phyloP scores from a whole-genome alignment of 2,888 invertebrate genomes.

The Acronicta leporina region DNA sequence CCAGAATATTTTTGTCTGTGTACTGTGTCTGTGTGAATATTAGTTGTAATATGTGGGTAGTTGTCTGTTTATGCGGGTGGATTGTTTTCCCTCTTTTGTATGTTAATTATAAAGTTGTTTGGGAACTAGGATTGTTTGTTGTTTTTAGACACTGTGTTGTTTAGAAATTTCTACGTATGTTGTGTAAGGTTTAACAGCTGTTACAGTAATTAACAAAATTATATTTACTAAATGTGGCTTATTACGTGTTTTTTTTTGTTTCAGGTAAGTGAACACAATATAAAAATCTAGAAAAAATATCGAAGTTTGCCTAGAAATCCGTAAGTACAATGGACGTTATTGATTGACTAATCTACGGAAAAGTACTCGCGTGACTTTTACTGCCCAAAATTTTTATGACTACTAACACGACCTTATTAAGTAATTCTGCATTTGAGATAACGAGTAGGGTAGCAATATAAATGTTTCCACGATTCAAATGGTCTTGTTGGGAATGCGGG shows the following conservation, averaged over 20 bases:
- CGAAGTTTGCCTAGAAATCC: neutral
- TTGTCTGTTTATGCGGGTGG: constrained; percentile 38
- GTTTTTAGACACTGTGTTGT: constrained; percentile 9
- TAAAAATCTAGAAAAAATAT: neutral
- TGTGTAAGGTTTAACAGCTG: neutral
- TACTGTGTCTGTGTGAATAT: constrained; percentile 44
- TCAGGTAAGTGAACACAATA: constrained; percentile 40
- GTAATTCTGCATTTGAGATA: constrained; percentile 9
- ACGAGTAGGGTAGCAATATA: neutral
- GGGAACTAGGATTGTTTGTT: constrained; percentile 33
- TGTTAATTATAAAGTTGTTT: constrained; percentile 47
- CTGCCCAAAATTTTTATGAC: constrained; percentile 1
- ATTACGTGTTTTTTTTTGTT: constrained; percentile 24
- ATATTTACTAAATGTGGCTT: neutral
- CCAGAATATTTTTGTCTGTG: constrained; percentile 45
- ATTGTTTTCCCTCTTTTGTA: constrained; percentile 41
- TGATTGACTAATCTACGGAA: too few species aligned
- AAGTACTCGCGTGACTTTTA: constrained; percentile 13
- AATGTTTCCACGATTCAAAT: constrained; percentile 11
- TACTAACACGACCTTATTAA: neutral
- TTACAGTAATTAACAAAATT: too few species aligned
- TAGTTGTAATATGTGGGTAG: constrained; percentile 45
- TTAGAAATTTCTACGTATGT: constrained; percentile 3
- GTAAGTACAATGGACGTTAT: constrained; percentile 13
- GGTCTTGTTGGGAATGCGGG: constrained; percentile 7